Percentiles rank a stretch among this genome's conserved stretches.
Evolutionary conservation across 1,140 invertebrate genomes (phyloP).

Genomic region (Pseudomyrmex sp.): DNA sequence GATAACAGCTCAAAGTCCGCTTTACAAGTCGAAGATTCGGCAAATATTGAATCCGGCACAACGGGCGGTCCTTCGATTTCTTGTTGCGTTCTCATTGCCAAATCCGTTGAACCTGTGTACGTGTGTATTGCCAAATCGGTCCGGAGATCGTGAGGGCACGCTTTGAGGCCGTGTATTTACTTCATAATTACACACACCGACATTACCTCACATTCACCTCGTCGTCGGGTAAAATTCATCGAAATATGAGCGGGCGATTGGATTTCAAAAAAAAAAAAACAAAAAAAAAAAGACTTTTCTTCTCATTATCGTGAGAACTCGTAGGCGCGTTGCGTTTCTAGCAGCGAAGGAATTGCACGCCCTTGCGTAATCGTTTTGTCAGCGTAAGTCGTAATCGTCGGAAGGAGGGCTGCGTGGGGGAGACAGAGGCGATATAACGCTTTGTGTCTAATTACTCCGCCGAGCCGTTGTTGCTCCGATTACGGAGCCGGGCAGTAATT

Average conservation of each 20-base stretch:
- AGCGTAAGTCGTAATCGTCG: constrained; percentile 23
- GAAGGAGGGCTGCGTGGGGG: background rate
- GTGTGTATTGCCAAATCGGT: constrained; percentile 33
- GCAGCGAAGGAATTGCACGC: constrained; percentile 43
- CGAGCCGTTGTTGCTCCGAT: background rate
- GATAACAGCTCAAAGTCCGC: background rate
- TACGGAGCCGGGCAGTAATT: constrained; percentile 61
- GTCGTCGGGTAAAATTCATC: background rate
- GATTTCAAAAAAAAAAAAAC: background rate
- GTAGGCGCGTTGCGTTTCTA: constrained; percentile 5
- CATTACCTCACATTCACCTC: constrained; percentile 5
- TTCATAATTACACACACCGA: constrained; percentile 12
- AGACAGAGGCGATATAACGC: constrained; percentile 1
- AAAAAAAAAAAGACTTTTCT: too few relatives aligned
- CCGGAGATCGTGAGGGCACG: constrained; percentile 13
- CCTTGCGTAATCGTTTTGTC: constrained; percentile 36
- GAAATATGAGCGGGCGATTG: background rate
- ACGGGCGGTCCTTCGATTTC: constrained; percentile 30
- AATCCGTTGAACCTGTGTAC: constrained; percentile 17
- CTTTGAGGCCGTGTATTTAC: background rate
- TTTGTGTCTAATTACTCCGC: constrained; percentile 36
- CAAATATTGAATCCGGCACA: constrained; percentile 27
- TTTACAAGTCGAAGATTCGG: background rate
- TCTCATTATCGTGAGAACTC: constrained; percentile 38
- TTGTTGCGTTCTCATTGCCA: constrained; percentile 35